Evolutionary conservation across 2,888 invertebrate genomes (phyloP).

Genomic region (Pandemis corylana): DNA sequence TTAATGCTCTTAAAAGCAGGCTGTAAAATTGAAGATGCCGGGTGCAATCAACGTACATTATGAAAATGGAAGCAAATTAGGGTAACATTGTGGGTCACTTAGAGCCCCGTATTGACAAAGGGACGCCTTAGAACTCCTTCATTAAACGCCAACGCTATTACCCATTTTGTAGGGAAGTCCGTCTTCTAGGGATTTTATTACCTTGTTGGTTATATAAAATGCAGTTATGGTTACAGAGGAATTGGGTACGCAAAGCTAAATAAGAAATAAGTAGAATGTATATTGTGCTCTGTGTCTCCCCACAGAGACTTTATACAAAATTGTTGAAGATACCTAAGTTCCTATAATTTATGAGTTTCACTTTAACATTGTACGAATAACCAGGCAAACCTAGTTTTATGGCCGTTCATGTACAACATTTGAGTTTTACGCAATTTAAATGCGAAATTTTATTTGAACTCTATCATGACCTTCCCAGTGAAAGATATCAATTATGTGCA

Average conservation of each 20-base stretch:
- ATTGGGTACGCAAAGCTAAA: background rate
- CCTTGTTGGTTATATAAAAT: slow-evolving; percentile 13
- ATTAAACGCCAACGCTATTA: slow-evolving; percentile 30
- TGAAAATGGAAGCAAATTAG: slow-evolving; percentile 46
- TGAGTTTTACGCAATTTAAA: no score
- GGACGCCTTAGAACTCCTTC: slow-evolving; percentile 44
- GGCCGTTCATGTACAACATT: no score
- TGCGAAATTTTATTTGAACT: no score
- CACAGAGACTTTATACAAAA: no score
- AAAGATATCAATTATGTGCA: no score
- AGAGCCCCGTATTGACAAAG: slow-evolving; percentile 49
- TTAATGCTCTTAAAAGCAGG: slow-evolving; percentile 9
- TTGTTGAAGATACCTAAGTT: no score
- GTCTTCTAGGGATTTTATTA: slow-evolving; percentile 33
- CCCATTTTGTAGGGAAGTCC: slow-evolving; percentile 31
- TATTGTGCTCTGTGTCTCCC: background rate
- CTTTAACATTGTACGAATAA: no score
- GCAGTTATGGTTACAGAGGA: slow-evolving; percentile 1
- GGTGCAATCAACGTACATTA: slow-evolving; percentile 31
- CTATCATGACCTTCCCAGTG: no score
- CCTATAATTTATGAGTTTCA: no score
- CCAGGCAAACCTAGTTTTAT: no score
- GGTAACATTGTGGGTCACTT: slow-evolving; percentile 50
- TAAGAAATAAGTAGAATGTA: no score
- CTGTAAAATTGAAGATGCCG: slow-evolving; percentile 18